Conservation (phyloP, 2,888 invertebrate genomes). For the Steinernema hermaphroditum region DNA sequence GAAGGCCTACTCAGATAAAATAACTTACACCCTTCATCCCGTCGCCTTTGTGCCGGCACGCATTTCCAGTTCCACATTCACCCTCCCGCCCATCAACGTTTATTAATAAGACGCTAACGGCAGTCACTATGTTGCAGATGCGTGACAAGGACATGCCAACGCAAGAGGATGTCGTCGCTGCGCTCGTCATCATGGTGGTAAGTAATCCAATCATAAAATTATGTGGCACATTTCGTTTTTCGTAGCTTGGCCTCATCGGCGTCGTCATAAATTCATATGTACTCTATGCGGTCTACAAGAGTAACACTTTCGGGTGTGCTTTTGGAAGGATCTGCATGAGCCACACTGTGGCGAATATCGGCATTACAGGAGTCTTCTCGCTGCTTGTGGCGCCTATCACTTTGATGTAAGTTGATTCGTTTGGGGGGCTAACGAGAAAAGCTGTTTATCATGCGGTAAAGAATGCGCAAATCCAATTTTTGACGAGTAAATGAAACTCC, state of each 20-base stretch:
- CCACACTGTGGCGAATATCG: neutral
- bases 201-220: too few relatives aligned
- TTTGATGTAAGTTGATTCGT: neutral
- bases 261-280: neutral
- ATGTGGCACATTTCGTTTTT: too few relatives aligned
- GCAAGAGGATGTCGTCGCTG: neutral
- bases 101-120: neutral
- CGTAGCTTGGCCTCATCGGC: neutral
- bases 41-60: too few relatives aligned
- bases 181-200: too few relatives aligned
- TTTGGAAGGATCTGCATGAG: neutral
- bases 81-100: neutral
- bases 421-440: neutral
- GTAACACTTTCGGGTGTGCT: neutral
- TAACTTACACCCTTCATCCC: neutral
- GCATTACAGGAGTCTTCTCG: neutral
- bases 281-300: neutral
- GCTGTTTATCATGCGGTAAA: too few relatives aligned
- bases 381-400: neutral
- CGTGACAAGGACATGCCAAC: neutral
- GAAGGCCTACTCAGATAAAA: too few relatives aligned
- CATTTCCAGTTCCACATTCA: too few relatives aligned
- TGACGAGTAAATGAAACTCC: too few relatives aligned
- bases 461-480: too few relatives aligned
- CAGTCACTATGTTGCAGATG: neutral